A percentile compares a stretch with the other conserved stretches of the same genome.
These are phyloP conservation scores for Calidris pugnax DNA, from an alignment of 2,113 vertebrate species.

Conservation along the genomic window DNA sequence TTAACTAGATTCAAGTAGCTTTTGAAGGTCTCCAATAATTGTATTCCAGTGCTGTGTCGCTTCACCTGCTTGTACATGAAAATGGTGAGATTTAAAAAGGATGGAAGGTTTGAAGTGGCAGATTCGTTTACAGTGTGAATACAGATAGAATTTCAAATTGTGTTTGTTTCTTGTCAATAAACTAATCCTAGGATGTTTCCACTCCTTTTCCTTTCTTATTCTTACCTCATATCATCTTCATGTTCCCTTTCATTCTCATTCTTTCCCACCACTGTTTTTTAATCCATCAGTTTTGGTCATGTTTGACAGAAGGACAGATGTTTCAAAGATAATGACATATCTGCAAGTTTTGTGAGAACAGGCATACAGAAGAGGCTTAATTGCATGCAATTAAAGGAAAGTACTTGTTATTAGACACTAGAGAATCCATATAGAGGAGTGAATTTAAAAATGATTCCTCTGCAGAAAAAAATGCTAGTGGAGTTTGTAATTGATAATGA, in stretches of 20 bases:
- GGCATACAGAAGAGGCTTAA: constrained; percentile 33
- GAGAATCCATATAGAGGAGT: constrained; percentile 32
- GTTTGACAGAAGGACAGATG: constrained; percentile 47
- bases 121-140: neutral
- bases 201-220: neutral
- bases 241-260: neutral
- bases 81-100: neutral
- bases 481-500: constrained; percentile 9
- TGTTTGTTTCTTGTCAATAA: neutral
- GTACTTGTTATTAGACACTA: constrained; percentile 44
- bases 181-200: neutral
- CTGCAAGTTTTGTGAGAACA: constrained; percentile 13
- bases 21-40: neutral
- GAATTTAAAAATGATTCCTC: constrained; percentile 36
- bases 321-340: constrained; percentile 31
- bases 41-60: neutral
- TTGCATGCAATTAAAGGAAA: constrained; percentile 54
- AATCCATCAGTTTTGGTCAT: constrained; percentile 13
- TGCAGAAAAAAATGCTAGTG: neutral
- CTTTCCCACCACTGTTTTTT: constrained; percentile 4
- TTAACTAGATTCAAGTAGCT: neutral
- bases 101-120: neutral
- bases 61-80: neutral
- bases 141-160: neutral
- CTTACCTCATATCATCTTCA: neutral